A percentile compares a stretch with the other conserved stretches of the same genome.
Evolutionary conservation across 2,113 vertebrate species (phyloP).

Genomic region (Tursiops truncatus): DNA sequence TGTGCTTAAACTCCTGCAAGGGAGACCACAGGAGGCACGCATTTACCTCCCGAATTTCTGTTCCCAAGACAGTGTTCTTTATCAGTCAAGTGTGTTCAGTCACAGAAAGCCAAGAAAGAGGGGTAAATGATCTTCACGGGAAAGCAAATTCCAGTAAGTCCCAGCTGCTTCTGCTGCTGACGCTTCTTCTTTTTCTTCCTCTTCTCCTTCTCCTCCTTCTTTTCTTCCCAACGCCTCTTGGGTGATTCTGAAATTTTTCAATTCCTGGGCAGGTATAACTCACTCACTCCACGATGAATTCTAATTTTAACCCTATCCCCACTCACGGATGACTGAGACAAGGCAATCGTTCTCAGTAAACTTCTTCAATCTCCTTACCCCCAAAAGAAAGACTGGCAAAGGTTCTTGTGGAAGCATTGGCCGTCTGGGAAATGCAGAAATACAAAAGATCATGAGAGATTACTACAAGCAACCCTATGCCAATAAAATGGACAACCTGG

Average conservation of each 20-base stretch:
- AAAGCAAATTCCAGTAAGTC: neutral
- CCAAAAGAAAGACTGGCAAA: neutral
- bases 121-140: neutral
- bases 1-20: neutral
- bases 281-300: neutral
- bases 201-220: neutral
- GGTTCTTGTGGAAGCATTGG: neutral
- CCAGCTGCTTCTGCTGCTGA: accelerated
- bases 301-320: neutral
- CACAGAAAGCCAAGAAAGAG: neutral
- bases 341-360: neutral
- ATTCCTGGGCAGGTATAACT: neutral
- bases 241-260: neutral
- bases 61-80: neutral
- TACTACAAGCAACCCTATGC: too few species aligned
- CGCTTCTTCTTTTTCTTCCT: accelerated
- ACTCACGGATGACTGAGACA: neutral
- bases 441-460: too few species aligned
- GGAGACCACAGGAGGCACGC: neutral
- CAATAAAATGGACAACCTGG: too few species aligned
- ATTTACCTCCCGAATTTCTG: neutral
- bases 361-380: neutral
- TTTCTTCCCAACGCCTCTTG: neutral
- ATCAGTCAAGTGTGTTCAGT: neutral
- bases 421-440: neutral